Base-by-base conservation (phyloP, 2,113 vertebrate genomes). In the Cottus gobio region DNA sequence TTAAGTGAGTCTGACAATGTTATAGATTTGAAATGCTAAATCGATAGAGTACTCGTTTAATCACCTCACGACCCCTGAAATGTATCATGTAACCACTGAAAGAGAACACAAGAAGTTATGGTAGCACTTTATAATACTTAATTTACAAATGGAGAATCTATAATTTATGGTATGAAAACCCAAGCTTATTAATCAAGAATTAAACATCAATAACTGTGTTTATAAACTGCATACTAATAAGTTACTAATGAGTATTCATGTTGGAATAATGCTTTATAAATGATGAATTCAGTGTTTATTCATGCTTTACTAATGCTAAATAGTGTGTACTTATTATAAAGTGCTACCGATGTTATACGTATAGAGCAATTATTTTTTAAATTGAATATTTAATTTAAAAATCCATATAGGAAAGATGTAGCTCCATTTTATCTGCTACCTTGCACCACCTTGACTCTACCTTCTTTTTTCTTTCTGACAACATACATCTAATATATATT, bases 401-500 rank as follows among this genome's bases (percentile, higher is more conserved):
- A 30, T 42, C 46, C 37, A 62, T 22, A 39, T 8, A 37, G 72
- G 62, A 71, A 61, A 67, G 34, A 66, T 66, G 66, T 50, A 9
- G 34, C 22, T 66, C 10, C 22, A 70, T 56, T 74, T 61, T 48
- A 61, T 80, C 57, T 76, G 42, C 69, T 72, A 3, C 24, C 16
- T 65, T 56, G 66, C 58, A 68, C 77, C 15, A 46, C 1, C 58
- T 70, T 39, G 52, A 24, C 57, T 79, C 52, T 65, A 3, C 72
- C 77, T 36, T 34, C 42, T 52, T 50, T 61, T 79, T 68, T 58
- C 22, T 39, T 1, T 71, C 76, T 61, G 12, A 84, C 31, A 58
- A 73, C 69, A 57, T 74, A 67, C 64, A 77, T 82, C 60, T 75
- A 68, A 73, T 67, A 65, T 69, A 76, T 62, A 71, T 83, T 83